Evolutionary conservation across 2,888 invertebrate genomes (phyloP).

Genomic region (Rosalia funebris): DNA sequence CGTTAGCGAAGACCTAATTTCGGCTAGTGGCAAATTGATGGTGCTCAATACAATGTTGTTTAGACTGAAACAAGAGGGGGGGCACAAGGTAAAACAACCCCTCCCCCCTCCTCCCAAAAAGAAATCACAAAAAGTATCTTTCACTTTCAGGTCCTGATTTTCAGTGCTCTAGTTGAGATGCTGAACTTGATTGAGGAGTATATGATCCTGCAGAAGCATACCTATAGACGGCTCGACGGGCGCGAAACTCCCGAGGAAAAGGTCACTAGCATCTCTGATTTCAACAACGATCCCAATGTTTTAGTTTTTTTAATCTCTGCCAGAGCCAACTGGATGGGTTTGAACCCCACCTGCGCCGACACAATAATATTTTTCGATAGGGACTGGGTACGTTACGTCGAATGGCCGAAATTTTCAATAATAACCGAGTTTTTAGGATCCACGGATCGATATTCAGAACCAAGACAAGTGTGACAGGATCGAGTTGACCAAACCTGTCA

Average conservation of each 20-base stretch:
- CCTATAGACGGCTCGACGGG: slow-evolving; percentile 72
- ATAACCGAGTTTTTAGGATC: slow-evolving; percentile 67
- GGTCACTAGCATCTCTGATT: slow-evolving; percentile 64
- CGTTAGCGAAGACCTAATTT: slow-evolving; percentile 67
- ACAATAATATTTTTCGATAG: slow-evolving; percentile 76
- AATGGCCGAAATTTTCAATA: too few species aligned
- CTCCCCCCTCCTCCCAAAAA: too few species aligned
- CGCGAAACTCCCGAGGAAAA: slow-evolving; percentile 62
- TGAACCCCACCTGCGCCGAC: slow-evolving; percentile 75
- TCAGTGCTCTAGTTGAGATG: slow-evolving; percentile 72
- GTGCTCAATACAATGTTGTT: slow-evolving; percentile 72
- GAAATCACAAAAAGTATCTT: background rate
- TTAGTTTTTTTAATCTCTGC: slow-evolving; percentile 74
- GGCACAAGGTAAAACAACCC: slow-evolving; percentile 59
- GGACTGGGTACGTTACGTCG: slow-evolving; percentile 70
- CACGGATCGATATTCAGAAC: slow-evolving; percentile 75
- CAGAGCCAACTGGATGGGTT: slow-evolving; percentile 77
- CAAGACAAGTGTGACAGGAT: slow-evolving; percentile 79
- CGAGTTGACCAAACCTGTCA: slow-evolving; percentile 76
- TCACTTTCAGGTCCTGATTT: slow-evolving; percentile 69
- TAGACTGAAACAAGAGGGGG: slow-evolving; percentile 65
- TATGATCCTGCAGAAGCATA: slow-evolving; percentile 61
- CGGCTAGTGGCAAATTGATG: slow-evolving; percentile 71
- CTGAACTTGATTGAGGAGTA: slow-evolving; percentile 75
- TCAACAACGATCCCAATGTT: slow-evolving; percentile 64